These are phyloP conservation scores for Hypomecis punctinalis DNA, from an alignment of 2,888 invertebrate genomes.

Conservation along the genomic window DNA sequence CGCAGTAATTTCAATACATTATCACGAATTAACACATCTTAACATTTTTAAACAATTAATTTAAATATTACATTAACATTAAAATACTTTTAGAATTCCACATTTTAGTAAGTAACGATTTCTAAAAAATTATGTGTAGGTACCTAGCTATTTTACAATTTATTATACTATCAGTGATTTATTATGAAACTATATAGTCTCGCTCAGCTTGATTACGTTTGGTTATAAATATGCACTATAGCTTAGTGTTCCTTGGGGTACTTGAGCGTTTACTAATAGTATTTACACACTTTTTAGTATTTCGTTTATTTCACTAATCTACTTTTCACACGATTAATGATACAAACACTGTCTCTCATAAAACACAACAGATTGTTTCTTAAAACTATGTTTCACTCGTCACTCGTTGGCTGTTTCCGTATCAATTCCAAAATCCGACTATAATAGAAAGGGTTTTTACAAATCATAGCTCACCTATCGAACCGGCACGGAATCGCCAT, in stretches of 20 bases:
- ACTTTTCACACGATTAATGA: slow-evolving; percentile 52
- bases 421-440: slow-evolving; percentile 17
- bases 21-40: slow-evolving; percentile 79
- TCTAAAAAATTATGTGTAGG: slow-evolving; percentile 56
- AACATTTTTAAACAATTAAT: slow-evolving; percentile 73
- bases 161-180: slow-evolving; percentile 60
- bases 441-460: slow-evolving; percentile 10
- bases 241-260: slow-evolving; percentile 49
- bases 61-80: slow-evolving; percentile 65
- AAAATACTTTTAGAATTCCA: slow-evolving; percentile 74
- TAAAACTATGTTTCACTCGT: slow-evolving; percentile 39
- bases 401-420: slow-evolving; percentile 28
- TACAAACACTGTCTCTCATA: slow-evolving; percentile 57
- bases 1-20: slow-evolving; percentile 68
- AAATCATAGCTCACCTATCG: too few species aligned
- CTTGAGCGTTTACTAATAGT: slow-evolving; percentile 53
- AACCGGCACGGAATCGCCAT: too few species aligned
- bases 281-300: slow-evolving; percentile 50
- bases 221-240: slow-evolving; percentile 49
- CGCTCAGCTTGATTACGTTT: slow-evolving; percentile 49
- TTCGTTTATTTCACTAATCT: slow-evolving; percentile 55
- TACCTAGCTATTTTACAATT: slow-evolving; percentile 52
- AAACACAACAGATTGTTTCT: slow-evolving; percentile 49
- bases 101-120: slow-evolving; percentile 59
- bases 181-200: slow-evolving; percentile 46